Evolutionary conservation across 2,888 invertebrate species (phyloP), one percentile per base, ranked within the genome.

Genomic region (Spodoptera picta): DNA sequence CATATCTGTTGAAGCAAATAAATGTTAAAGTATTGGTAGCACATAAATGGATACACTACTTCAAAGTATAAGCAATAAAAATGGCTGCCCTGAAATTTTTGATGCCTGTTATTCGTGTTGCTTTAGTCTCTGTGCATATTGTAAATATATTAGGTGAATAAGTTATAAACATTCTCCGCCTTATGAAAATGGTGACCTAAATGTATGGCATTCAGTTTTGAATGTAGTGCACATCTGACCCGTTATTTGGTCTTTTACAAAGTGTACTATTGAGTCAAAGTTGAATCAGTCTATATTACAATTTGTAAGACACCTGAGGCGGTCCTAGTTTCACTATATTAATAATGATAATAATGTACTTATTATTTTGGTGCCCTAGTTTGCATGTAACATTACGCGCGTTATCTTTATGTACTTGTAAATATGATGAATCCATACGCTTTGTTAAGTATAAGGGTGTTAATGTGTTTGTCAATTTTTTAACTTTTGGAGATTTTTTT

Each of bases 341-440:
- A 62, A 78, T 81, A 82, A 82, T 63, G 55, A 73, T 79, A 82
- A 83, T 83, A 83, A 86, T 85, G 92, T 93, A 93, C 92, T 93
- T 93, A 92, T 90, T 83, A 84, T 88, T 90, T 90, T 80, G 88
- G 90, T 90, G 90, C 90, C 91, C 91, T 88, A 82, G 75, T 90
- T 93, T 91, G 90, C 91, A 88, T 92, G 89, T 91, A 91, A 90
- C 81, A 88, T 86, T 87, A 86, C 83, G 87, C 85, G 88, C 86
- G 80, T 87, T 91, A 87, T 86, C 80, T 86, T 83, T 85, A 85
- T 83, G 84, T 90, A 90, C 85, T 82, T 93, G 92, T 94, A 94
- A 90, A 94, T 93, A 94, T 75, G 83, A 93, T 88, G 94, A 94
- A 94, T 94, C 94, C 92, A 93, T 93, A 93, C 94, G 94, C 94